A percentile compares a stretch with the other conserved stretches of the same genome.
Conservation (phyloP, 2,888 invertebrate genomes). For the Dendrolimus houi region DNA sequence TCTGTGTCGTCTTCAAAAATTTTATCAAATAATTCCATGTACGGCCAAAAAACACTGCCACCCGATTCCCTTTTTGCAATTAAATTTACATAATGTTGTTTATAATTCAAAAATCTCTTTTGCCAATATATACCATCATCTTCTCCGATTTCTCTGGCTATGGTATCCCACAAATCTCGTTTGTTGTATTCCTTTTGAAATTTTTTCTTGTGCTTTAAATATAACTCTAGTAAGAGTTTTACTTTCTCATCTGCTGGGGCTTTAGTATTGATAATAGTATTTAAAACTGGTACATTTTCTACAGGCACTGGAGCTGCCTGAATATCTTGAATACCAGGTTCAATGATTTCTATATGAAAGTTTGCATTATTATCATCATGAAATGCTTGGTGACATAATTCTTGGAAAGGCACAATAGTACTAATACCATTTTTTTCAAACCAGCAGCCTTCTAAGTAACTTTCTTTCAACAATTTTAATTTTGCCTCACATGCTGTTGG, state of each 20-base stretch:
- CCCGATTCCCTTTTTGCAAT: conserved; percentile 40
- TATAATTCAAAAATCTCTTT: conserved; percentile 56
- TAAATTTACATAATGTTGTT: conserved; percentile 56
- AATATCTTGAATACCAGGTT: neutral
- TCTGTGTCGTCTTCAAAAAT: conserved; percentile 48
- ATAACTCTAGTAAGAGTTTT: conserved; percentile 45
- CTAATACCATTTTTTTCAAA: neutral
- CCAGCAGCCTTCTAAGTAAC: conserved; percentile 32
- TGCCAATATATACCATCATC: conserved; percentile 59
- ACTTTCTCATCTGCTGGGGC: conserved; percentile 38
- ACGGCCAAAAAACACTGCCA: conserved; percentile 43
- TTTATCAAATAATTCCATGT: conserved; percentile 50
- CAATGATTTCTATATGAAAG: conserved; percentile 5
- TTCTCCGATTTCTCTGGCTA: conserved; percentile 50
- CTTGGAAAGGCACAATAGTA: conserved; percentile 27
- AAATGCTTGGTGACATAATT: conserved; percentile 52
- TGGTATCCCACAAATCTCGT: conserved; percentile 52
- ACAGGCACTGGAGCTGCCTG: conserved; percentile 1
- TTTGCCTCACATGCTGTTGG: conserved; percentile 43
- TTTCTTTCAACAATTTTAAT: conserved; percentile 35
- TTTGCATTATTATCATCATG: conserved; percentile 45
- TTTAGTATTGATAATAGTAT: conserved; percentile 23
- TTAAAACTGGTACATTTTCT: conserved; percentile 21
- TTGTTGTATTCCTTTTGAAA: conserved; percentile 39
- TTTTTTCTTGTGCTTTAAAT: conserved; percentile 45